Evolutionary conservation across 2,888 invertebrate genomes (phyloP).

Genomic region (Anthrax anthrax): DNA sequence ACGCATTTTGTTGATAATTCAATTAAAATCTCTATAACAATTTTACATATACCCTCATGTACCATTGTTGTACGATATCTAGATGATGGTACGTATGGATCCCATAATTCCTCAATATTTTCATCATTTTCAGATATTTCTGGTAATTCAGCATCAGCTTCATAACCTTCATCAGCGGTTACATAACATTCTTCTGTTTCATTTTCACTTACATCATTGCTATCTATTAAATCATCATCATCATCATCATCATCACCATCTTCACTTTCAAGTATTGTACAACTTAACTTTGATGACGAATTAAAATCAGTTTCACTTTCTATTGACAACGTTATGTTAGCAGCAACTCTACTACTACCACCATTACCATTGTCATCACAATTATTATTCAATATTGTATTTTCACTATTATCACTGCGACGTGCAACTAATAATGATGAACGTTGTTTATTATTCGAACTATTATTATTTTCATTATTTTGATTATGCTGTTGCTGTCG

Average conservation of each 20-base stretch:
- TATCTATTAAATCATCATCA: conserved; percentile 19
- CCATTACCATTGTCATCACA: not conserved
- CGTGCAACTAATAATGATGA: not conserved
- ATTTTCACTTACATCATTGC: too few relatives aligned
- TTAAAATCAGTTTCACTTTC: conserved; percentile 24
- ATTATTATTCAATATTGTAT: not conserved
- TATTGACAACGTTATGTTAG: not conserved
- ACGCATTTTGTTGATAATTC: conserved; percentile 27
- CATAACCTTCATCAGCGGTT: conserved; percentile 34
- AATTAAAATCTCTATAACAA: conserved; percentile 30
- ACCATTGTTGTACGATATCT: conserved; percentile 28
- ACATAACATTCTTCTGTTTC: conserved; percentile 27
- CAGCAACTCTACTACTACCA: too few relatives aligned
- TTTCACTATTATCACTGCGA: not conserved
- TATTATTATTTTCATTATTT: not conserved
- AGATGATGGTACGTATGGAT: conserved; percentile 26
- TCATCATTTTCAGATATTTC: conserved; percentile 26
- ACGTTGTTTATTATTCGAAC: not conserved
- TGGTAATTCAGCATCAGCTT: conserved; percentile 33
- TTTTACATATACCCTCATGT: conserved; percentile 28
- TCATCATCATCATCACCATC: conserved; percentile 7
- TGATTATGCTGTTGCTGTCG: conserved; percentile 12
- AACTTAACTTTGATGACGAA: conserved; percentile 26
- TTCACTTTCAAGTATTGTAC: conserved; percentile 28
- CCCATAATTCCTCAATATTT: conserved; percentile 23